These are phyloP conservation scores for Chloebia gouldiae DNA, from an alignment of 2,113 vertebrate species.

Conservation along the genomic window DNA sequence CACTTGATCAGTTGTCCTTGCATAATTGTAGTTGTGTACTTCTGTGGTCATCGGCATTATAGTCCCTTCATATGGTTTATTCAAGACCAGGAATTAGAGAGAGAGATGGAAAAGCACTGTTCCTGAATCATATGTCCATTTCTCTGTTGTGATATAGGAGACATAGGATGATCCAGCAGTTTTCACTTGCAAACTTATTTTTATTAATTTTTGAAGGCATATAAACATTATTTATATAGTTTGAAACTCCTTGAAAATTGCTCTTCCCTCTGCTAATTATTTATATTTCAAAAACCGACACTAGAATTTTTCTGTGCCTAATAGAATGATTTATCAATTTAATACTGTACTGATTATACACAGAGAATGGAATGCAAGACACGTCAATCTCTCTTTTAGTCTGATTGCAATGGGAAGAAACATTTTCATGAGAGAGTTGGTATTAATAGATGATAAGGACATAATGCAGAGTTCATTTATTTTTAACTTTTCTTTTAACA, in stretches of 20 bases:
- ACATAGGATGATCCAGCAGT: neutral
- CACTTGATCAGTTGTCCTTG: neutral
- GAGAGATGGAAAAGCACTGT: neutral
- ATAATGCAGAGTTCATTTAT: constrained; percentile 55
- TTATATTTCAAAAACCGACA: constrained; percentile 3
- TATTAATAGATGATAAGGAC: constrained; percentile 62
- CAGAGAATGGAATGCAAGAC: constrained; percentile 6
- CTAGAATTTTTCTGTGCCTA: neutral
- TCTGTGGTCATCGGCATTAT: neutral
- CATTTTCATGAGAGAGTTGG: neutral
- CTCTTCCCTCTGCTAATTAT: neutral
- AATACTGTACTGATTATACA: constrained; percentile 24
- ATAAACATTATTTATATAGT: neutral
- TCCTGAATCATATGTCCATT: neutral
- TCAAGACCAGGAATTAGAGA: neutral
- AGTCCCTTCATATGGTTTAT: neutral
- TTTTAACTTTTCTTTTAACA: constrained; percentile 66
- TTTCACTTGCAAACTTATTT: neutral
- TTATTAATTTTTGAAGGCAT: neutral
- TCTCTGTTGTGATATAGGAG: neutral
- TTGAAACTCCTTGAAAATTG: neutral
- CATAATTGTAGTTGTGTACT: neutral
- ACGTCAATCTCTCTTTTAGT: constrained; percentile 52
- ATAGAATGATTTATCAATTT: constrained; percentile 13
- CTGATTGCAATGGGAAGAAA: constrained; percentile 60